Base-by-base conservation (phyloP, 92 coral and sea anemone genomes). In the Palythoa grandis region DNA sequence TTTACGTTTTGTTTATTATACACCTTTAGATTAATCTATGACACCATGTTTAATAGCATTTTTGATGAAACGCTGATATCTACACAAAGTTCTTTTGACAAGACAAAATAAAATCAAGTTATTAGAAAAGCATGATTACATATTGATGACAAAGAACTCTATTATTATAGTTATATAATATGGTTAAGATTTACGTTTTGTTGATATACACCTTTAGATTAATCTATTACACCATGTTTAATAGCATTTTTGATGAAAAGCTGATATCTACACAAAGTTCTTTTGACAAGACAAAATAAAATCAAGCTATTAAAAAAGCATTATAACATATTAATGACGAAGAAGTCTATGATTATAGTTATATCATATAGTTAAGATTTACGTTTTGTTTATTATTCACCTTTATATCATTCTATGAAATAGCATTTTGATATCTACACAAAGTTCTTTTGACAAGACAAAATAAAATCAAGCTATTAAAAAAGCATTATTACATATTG, bases 61-160 rank as follows among this genome's bases (percentile, higher is more conserved):
- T 72, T 72, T 72, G 37, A 37, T 72, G 76, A 72, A 72, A 72
- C 54, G 76, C 24, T 72, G 76, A 72, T 72, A 72, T 72, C 76
- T 72, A 72, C 38, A 72, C 37, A 72, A 72, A 72, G 1, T 29
- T 29, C 35, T 22, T 19, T 39, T 69, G 6, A 14, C 11, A 29
- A 29, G 35, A 29, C 35, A 29, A 29, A 29, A 29, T 1, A 29
- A 29, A 29, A 29, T 29, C 35, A 29, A 29, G 35, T 1, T 29
- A 29, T 29, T 29, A n/a, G 1, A 29, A 29, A 29, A 29, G 0
- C 1, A 29, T 29, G 1, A 29, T 29, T 29, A 29, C 35, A 29
- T 29, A 29, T 29, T 29, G n/a, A n/a, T n/a, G n/a, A n/a, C n/a
- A n/a, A n/a, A n/a, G n/a, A n/a, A n/a, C n/a, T n/a, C n/a, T 68